A percentile compares a stretch with the other conserved stretches of the same genome.
phyloP scores from a whole-genome alignment of 2,888 invertebrate species.

The Pheosia tremula region DNA sequence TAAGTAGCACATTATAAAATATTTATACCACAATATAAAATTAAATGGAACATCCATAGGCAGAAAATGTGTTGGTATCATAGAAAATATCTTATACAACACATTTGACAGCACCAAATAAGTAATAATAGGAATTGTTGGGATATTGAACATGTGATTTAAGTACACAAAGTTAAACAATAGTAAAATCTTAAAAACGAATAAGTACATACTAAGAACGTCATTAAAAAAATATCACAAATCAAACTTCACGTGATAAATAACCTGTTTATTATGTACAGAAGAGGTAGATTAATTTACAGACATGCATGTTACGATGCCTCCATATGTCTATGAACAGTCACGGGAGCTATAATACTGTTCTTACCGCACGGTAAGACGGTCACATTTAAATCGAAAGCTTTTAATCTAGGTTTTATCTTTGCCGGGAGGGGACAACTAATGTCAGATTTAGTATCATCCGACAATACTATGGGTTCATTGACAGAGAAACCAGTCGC shows the following conservation, averaged over 20 bases:
- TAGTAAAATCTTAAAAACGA: not conserved
- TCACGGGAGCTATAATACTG: slow-evolving; percentile 92
- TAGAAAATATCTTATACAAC: slow-evolving; percentile 8
- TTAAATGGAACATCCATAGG: slow-evolving; percentile 30
- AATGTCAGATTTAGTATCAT: slow-evolving; percentile 81
- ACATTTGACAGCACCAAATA: slow-evolving; percentile 42
- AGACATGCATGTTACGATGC: slow-evolving; percentile 81
- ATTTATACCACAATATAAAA: slow-evolving; percentile 20
- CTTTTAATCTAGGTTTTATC: slow-evolving; percentile 70
- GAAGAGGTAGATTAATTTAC: slow-evolving; percentile 42
- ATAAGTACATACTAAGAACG: slow-evolving; percentile 29
- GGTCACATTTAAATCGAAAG: slow-evolving; percentile 74
- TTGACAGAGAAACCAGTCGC: slow-evolving; percentile 90
- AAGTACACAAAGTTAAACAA: too few relatives aligned
- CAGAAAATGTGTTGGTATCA: slow-evolving; percentile 17
- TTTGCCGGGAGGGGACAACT: slow-evolving; percentile 84
- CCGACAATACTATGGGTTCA: slow-evolving; percentile 84
- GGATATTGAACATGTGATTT: not conserved
- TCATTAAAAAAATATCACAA: slow-evolving; percentile 24
- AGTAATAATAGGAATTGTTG: not conserved
- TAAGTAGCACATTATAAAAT: slow-evolving; percentile 36
- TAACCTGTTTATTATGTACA: slow-evolving; percentile 41
- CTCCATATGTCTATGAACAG: slow-evolving; percentile 95
- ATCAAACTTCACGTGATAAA: slow-evolving; percentile 25
- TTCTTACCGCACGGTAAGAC: slow-evolving; percentile 82